A percentile compares a stretch with the other conserved stretches of the same genome.
Conservation (phyloP, 2,113 vertebrate genomes). For the Nesoenas mayeri region DNA sequence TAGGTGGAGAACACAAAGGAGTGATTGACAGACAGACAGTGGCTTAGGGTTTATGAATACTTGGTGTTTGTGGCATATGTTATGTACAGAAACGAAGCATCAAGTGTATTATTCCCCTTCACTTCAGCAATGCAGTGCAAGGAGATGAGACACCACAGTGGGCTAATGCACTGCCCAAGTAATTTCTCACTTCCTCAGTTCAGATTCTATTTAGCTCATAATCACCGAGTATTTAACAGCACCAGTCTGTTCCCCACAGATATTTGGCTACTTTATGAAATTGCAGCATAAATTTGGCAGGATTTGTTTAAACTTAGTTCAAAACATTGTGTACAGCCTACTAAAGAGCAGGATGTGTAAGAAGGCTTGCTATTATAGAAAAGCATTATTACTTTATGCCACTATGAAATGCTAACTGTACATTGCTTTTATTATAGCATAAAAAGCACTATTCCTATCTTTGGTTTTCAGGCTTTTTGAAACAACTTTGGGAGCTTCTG, state of each 20-base stretch:
- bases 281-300: neutral
- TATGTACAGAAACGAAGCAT: neutral
- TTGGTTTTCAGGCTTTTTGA: neutral
- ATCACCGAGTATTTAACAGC: neutral
- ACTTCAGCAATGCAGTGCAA: neutral
- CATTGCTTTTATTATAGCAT: neutral
- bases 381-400: neutral
- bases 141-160: neutral
- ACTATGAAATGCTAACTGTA: neutral
- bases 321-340: neutral
- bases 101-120: neutral
- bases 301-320: neutral
- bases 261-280: conserved; percentile 24
- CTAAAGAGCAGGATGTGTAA: neutral
- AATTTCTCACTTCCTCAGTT: neutral
- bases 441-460: neutral
- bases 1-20: neutral
- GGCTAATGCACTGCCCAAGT: neutral
- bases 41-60: neutral
- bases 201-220: neutral
- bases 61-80: neutral
- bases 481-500: neutral
- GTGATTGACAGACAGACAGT: rapidly evolving
- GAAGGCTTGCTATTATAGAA: neutral
- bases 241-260: neutral